Percentiles rank a stretch among this genome's conserved stretches.
Conservation (phyloP, 2,797 vertebrate genomes). For the Heteromormyrus szaboi region DNA sequence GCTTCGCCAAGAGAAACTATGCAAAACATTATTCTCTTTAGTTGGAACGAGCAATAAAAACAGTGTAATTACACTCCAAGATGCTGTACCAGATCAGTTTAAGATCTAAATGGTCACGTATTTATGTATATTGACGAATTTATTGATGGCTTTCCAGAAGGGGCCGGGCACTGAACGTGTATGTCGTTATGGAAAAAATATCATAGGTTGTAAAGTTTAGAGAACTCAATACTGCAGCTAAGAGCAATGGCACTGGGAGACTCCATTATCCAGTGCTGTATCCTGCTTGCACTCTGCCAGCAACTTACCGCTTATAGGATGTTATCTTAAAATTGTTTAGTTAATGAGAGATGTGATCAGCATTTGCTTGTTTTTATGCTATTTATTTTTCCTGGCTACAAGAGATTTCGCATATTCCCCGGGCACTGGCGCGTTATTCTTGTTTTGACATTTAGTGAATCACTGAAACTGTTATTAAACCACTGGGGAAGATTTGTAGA, state of each 20-base stretch:
- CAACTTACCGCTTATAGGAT: neutral
- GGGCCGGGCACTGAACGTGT: neutral
- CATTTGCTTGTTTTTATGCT: neutral
- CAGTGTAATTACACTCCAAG: neutral
- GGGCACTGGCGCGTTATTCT: neutral
- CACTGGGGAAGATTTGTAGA: neutral
- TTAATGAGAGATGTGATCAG: neutral
- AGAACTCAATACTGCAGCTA: neutral
- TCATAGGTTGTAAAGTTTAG: constrained; percentile 1
- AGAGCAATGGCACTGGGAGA: neutral
- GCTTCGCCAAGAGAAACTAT: neutral
- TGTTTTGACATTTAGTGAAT: neutral
- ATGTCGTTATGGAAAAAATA: neutral
- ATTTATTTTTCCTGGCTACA: neutral
- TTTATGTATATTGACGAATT: neutral
- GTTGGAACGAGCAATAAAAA: neutral
- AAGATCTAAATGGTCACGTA: neutral
- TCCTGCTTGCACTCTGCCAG: neutral
- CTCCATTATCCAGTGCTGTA: too few species aligned
- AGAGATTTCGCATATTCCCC: neutral
- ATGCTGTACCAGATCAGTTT: neutral
- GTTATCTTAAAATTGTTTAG: neutral
- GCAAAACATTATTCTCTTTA: neutral
- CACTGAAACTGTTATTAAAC: neutral
- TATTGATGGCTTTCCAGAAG: neutral